These are phyloP conservation scores for Scaptomyza graminum DNA, from an alignment of 1,140 invertebrate species.

Conservation along the genomic window DNA sequence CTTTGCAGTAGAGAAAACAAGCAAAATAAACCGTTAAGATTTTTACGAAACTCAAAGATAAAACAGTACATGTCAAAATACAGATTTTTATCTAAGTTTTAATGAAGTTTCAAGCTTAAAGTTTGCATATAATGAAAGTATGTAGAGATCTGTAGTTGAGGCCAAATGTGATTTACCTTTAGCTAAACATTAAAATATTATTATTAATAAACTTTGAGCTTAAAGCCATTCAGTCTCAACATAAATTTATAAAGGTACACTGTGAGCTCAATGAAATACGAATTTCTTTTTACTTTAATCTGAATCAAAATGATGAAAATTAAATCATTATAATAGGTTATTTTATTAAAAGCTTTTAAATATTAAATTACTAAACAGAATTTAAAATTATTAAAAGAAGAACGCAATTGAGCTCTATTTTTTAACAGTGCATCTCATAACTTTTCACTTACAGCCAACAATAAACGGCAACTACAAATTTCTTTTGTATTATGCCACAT, in stretches of 20 bases:
- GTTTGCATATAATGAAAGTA: background rate
- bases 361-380: no score
- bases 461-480: conserved; percentile 40
- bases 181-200: conserved; percentile 7
- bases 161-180: background rate
- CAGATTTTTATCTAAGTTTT: conserved; percentile 22
- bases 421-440: background rate
- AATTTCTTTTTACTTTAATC: no score
- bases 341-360: no score
- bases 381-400: background rate
- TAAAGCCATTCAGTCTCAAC: no score
- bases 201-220: background rate
- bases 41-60: conserved; percentile 15
- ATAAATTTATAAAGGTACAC: background rate
- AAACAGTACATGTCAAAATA: conserved; percentile 10
- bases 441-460: conserved; percentile 43
- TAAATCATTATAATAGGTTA: no score
- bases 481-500: conserved; percentile 50
- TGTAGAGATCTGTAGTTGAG: background rate
- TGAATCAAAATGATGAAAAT: no score
- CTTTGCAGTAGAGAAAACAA: conserved; percentile 24
- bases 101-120: conserved; percentile 13
- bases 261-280: background rate
- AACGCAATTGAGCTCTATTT: background rate
- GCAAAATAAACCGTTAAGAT: conserved; percentile 23